A percentile compares a stretch with the other conserved stretches of the same genome.
Conservation (phyloP, 2,888 invertebrate genomes). For the Cheilosia soror region DNA sequence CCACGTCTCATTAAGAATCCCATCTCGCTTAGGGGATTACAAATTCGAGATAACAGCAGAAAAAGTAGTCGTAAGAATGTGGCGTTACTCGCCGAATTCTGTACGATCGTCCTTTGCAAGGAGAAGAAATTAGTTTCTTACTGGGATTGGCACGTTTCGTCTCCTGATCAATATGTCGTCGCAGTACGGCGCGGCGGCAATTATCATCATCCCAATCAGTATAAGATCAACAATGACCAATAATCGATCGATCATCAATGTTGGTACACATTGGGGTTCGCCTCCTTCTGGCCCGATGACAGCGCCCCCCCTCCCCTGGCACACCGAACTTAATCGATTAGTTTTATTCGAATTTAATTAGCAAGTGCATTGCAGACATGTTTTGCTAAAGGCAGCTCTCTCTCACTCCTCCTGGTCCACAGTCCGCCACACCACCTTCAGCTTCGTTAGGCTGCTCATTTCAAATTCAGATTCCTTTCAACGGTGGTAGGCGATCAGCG, state of each 20-base stretch:
- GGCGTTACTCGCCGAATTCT: conserved; percentile 65
- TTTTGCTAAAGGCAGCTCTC: conserved; percentile 54
- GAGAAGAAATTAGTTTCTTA: conserved; percentile 41
- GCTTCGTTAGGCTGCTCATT: conserved; percentile 70
- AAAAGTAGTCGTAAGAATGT: conserved; percentile 57
- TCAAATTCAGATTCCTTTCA: conserved; percentile 73
- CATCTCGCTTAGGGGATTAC: conserved; percentile 66
- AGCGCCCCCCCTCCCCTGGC: conserved; percentile 39
- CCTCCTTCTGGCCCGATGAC: conserved; percentile 30
- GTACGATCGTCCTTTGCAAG: conserved; percentile 21
- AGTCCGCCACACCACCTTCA: not conserved
- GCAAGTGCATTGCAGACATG: conserved; percentile 76
- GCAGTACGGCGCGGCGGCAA: conserved; percentile 22
- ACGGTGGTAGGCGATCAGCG: conserved; percentile 30
- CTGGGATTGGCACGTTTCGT: conserved; percentile 47
- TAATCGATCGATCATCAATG: conserved; percentile 74
- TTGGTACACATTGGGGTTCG: conserved; percentile 45
- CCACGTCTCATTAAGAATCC: conserved; percentile 81
- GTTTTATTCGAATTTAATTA: conserved; percentile 78
- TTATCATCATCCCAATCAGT: conserved; percentile 63
- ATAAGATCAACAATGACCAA: conserved; percentile 56
- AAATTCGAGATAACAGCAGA: conserved; percentile 68
- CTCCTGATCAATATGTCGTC: conserved; percentile 1
- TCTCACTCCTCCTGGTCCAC: conserved; percentile 15
- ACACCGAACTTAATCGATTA: conserved; percentile 76